Evolutionary conservation across 2,888 invertebrate species (phyloP).

Genomic region (Eumacrocentrus americanus): DNA sequence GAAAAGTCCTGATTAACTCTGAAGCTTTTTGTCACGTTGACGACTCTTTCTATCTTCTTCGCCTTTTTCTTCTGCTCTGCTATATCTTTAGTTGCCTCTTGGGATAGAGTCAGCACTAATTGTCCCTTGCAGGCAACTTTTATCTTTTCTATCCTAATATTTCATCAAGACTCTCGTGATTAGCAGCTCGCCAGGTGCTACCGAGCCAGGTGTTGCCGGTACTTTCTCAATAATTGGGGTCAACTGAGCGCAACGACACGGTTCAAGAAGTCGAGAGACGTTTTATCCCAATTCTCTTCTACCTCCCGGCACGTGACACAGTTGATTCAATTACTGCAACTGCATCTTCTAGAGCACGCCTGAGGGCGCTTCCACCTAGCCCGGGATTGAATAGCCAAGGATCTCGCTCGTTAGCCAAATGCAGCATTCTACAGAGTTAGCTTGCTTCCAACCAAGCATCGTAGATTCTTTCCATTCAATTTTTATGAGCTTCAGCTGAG

Average conservation of each 20-base stretch:
- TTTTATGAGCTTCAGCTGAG: slow-evolving; percentile 28
- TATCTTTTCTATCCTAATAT: slow-evolving; percentile 9
- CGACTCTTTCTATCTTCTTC: slow-evolving; percentile 4
- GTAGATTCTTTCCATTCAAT: slow-evolving; percentile 28
- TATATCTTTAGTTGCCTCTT: slow-evolving; percentile 11
- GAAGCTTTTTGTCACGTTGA: slow-evolving; percentile 17
- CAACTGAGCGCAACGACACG: slow-evolving; percentile 23
- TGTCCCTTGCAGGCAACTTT: slow-evolving; percentile 7
- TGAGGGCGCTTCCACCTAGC: slow-evolving; percentile 26
- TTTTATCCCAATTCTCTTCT: slow-evolving; percentile 16
- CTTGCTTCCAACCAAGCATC: neutral
- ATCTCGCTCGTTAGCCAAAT: slow-evolving; percentile 38
- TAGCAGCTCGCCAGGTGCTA: slow-evolving; percentile 14
- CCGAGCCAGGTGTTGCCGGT: slow-evolving; percentile 5
- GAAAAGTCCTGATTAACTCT: slow-evolving; percentile 36
- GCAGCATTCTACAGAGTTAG: slow-evolving; percentile 22
- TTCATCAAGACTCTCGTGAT: slow-evolving; percentile 11
- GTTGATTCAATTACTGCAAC: slow-evolving; percentile 27
- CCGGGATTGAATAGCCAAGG: slow-evolving; percentile 34
- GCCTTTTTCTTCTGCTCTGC: slow-evolving; percentile 12
- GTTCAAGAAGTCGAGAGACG: slow-evolving; percentile 10
- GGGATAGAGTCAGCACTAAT: neutral
- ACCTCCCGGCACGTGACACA: slow-evolving; percentile 20
- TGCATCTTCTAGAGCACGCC: slow-evolving; percentile 27
- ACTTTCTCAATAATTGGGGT: slow-evolving; percentile 28